These are phyloP conservation scores for Epirrita christyi DNA, from an alignment of 2,888 invertebrate genomes.

Conservation along the genomic window DNA sequence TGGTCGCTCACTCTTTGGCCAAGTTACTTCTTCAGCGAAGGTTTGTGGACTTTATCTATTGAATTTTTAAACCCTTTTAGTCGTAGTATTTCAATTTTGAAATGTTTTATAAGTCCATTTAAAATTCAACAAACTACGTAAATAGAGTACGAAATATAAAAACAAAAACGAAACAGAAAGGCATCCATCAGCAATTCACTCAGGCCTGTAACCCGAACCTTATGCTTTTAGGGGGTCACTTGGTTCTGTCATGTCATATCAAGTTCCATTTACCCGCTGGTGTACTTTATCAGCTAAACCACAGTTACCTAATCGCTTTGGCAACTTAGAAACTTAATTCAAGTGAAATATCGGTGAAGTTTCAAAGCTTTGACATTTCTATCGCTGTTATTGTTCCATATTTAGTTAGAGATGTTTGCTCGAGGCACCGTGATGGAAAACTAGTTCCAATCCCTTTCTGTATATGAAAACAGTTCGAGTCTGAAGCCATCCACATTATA, in stretches of 20 bases:
- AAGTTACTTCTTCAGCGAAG: slow-evolving; percentile 29
- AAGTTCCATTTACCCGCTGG: slow-evolving; percentile 27
- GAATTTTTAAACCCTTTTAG: slow-evolving; percentile 21
- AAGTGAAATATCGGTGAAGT: slow-evolving; percentile 37
- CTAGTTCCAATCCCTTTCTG: background rate
- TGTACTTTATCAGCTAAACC: slow-evolving; percentile 22
- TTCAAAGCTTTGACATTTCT: slow-evolving; percentile 33
- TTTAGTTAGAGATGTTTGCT: slow-evolving; percentile 19
- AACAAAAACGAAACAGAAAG: slow-evolving; percentile 14
- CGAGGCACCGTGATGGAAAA: slow-evolving; percentile 30
- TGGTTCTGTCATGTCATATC: slow-evolving; percentile 33
- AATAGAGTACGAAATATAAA: slow-evolving; percentile 1
- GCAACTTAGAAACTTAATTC: slow-evolving; percentile 33
- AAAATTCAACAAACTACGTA: background rate
- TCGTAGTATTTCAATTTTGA: slow-evolving; percentile 3
- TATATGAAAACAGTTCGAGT: background rate
- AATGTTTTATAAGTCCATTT: background rate
- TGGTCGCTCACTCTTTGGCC: slow-evolving; percentile 25
- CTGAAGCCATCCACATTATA: no score
- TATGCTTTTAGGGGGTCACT: slow-evolving; percentile 34
- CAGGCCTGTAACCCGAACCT: slow-evolving; percentile 27
- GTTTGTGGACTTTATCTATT: slow-evolving; percentile 20
- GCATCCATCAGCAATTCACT: slow-evolving; percentile 25
- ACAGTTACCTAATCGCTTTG: slow-evolving; percentile 28
- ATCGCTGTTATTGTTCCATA: slow-evolving; percentile 34